Percentiles rank a stretch among this genome's conserved stretches.
Conservation (phyloP, 2,888 invertebrate species). For the Oscheius sp. region DNA sequence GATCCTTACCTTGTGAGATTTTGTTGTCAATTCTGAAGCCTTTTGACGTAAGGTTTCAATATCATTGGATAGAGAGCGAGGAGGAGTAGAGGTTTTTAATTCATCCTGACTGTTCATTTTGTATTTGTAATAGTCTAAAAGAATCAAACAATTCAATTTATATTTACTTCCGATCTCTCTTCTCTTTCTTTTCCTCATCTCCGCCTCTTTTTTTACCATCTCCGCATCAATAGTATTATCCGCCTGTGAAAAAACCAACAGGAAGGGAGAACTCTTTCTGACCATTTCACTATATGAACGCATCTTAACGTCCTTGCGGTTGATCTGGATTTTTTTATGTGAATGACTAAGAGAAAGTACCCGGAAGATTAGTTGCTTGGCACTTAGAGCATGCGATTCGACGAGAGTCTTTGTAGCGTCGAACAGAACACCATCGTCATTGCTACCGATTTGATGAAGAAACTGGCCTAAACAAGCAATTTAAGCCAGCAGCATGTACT, state of each 20-base stretch:
- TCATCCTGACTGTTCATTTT: neutral
- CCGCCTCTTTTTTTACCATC: constrained; percentile 36
- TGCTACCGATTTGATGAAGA: constrained; percentile 24
- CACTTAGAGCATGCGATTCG: constrained; percentile 46
- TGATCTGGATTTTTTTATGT: constrained; percentile 31
- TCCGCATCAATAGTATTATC: constrained; percentile 47
- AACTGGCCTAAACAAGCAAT: constrained; percentile 1
- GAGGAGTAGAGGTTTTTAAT: neutral
- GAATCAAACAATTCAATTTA: neutral
- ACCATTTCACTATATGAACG: constrained; percentile 50
- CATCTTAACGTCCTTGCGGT: constrained; percentile 45
- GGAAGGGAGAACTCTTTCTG: constrained; percentile 46
- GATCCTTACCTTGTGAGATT: neutral
- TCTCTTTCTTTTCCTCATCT: constrained; percentile 39
- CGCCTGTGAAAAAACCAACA: constrained; percentile 46
- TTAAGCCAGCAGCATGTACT: neutral
- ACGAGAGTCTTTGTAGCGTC: constrained; percentile 49
- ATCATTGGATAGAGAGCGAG: neutral
- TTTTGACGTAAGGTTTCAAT: constrained; percentile 14
- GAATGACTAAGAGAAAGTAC: neutral
- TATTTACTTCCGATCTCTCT: constrained; percentile 18
- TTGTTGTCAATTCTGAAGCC: too few relatives aligned
- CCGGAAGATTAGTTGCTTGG: constrained; percentile 41
- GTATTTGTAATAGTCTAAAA: constrained; percentile 26
- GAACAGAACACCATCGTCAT: constrained; percentile 37